Base-by-base conservation (phyloP, 2,888 invertebrate species). In the Eulithis prunata region DNA sequence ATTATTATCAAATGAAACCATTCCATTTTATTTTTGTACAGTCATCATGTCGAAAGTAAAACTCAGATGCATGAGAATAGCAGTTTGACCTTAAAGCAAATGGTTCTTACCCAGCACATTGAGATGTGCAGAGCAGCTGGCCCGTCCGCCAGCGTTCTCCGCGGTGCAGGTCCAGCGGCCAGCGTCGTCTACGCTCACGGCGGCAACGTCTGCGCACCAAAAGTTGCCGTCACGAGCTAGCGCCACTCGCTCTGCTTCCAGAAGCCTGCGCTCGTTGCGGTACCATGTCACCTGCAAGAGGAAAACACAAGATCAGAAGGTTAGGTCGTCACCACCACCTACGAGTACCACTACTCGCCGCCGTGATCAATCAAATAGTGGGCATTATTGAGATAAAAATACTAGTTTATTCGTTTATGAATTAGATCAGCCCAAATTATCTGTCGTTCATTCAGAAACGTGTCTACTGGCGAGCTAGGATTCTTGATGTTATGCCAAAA, bases 81-180 rank as follows among this genome's bases (percentile, higher is more conserved):
- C 21, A 21, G 21, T 21, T 21, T 32, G 3, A 32, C 32, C 32
- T 32, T 32, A 32, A 3, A 32, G 32, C 32, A 32, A 32, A 32
- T 8, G 8, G 10, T 10, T 8, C 84, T 84, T 85, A 96, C 96
- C 95, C 70, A 96, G 94, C 41, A 97, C 97, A 84, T 96, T 97
- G 60, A 97, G 94, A 74, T 95, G 95, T 41, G 96, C 96, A 3
- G 96, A 95, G 79, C 96, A 97, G 64, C 95, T 95, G 58, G 96
- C 95, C 61, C 96, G 94, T 2, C 97, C 97, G 32, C 95, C 94
- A 28, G 92, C 89, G 82, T 97, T 97, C 84, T 96, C 96, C 0
- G 97, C 97, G 76, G 96, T 95, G 81, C 97, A 96, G 61, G 96
- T 96, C 97, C 97, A 98, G 67, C 96, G 94, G 21, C 97, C 97